Conservation (phyloP, 2,888 invertebrate species). For the Athetis lepigone region DNA sequence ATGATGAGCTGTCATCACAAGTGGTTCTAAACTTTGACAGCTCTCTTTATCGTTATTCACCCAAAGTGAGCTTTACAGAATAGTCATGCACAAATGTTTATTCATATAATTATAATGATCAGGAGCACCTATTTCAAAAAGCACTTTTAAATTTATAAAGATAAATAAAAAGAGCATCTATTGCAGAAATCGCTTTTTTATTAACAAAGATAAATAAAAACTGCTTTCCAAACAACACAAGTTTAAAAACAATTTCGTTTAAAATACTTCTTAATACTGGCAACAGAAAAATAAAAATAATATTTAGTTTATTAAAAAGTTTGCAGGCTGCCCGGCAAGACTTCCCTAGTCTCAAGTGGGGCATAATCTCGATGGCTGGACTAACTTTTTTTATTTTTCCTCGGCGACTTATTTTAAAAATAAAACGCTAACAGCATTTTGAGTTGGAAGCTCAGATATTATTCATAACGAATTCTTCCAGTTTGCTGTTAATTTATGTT, state of each 20-base stretch:
- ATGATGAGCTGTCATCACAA: background rate
- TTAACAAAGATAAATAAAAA: background rate
- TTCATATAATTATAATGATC: too few relatives aligned
- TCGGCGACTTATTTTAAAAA: constrained; percentile 72
- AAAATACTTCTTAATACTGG: constrained; percentile 34
- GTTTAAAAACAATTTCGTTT: constrained; percentile 47
- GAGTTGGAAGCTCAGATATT: constrained; percentile 61
- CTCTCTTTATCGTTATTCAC: too few relatives aligned
- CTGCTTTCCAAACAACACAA: background rate
- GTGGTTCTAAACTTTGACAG: too few relatives aligned
- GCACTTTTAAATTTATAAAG: too few relatives aligned
- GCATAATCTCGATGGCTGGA: constrained; percentile 70
- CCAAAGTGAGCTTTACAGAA: background rate
- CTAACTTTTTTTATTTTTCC: constrained; percentile 74
- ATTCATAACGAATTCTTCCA: constrained; percentile 19
- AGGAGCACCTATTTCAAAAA: too few relatives aligned
- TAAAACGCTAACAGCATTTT: constrained; percentile 70
- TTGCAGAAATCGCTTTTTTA: too few relatives aligned
- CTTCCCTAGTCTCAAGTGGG: constrained; percentile 73
- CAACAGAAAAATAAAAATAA: constrained; percentile 64
- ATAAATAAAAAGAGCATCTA: too few relatives aligned
- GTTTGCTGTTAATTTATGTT: constrained; percentile 11
- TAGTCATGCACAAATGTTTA: too few relatives aligned
- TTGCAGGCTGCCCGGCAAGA: constrained; percentile 62
- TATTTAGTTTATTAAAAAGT: constrained; percentile 76